A percentile compares a stretch with the other conserved stretches of the same genome.
These are phyloP conservation scores for Danionella dracula DNA, from an alignment of 2,797 vertebrate species.

Conservation along the genomic window DNA sequence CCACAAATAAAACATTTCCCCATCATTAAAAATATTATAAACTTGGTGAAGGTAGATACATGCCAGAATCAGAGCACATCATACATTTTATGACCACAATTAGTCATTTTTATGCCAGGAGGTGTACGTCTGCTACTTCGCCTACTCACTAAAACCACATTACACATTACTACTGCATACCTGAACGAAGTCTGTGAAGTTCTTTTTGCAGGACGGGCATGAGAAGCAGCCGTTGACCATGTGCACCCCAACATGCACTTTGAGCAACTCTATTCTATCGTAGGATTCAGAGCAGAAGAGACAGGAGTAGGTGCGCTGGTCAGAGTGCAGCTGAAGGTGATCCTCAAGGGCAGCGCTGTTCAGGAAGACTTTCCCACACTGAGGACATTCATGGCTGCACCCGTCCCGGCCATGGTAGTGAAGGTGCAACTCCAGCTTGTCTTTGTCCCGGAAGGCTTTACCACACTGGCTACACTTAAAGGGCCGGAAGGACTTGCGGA, in stretches of 20 bases:
- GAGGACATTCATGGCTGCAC: constrained; percentile 86
- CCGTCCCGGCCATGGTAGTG: constrained; percentile 88
- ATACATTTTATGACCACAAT: too few relatives aligned
- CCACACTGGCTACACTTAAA: constrained; percentile 95
- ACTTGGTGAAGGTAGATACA: too few relatives aligned
- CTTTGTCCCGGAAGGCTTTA: constrained; percentile 94
- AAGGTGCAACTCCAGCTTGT: constrained; percentile 93
- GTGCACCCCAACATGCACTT: constrained; percentile 91
- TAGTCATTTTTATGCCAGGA: too few relatives aligned
- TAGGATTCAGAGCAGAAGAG: constrained; percentile 89
- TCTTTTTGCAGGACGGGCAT: constrained; percentile 95
- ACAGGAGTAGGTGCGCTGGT: constrained; percentile 93
- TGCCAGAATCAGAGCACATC: too few relatives aligned
- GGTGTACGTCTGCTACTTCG: too few relatives aligned
- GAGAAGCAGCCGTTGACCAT: constrained; percentile 84
- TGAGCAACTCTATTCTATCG: constrained; percentile 88
- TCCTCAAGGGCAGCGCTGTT: constrained; percentile 83
- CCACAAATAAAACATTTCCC: neutral
- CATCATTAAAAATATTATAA: too few relatives aligned
- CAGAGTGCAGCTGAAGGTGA: constrained; percentile 89
- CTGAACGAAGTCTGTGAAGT: constrained; percentile 94
- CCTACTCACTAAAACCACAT: too few relatives aligned
- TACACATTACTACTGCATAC: constrained; percentile 59
- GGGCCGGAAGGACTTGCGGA: constrained; percentile 92
- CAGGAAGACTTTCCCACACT: constrained; percentile 91